Evolutionary conservation across 2,113 vertebrate genomes (phyloP).

Genomic region (Calyptommatus sinebrachiatus): DNA sequence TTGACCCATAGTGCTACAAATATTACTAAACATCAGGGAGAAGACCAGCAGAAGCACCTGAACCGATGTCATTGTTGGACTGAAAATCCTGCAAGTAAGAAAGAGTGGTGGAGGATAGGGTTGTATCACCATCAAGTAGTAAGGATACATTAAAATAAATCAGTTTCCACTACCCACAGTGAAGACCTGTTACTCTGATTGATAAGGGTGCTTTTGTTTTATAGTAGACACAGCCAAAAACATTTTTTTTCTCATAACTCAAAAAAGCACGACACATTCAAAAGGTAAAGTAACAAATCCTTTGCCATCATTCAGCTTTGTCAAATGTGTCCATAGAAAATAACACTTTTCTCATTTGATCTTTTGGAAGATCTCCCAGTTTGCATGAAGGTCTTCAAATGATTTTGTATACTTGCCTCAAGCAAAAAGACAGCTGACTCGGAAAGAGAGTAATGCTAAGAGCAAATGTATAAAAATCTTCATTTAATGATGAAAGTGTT

Average conservation of each 20-base stretch:
- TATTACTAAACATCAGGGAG: slow-evolving; percentile 66
- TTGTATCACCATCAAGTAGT: too few relatives aligned
- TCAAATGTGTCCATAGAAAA: slow-evolving; percentile 6
- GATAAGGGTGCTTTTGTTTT: too few relatives aligned
- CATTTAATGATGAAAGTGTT: not conserved
- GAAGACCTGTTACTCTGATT: too few relatives aligned
- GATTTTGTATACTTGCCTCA: slow-evolving; percentile 27
- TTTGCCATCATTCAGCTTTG: not conserved
- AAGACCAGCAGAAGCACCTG: slow-evolving; percentile 72
- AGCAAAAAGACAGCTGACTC: slow-evolving; percentile 9
- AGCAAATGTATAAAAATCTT: not conserved
- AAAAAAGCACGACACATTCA: not conserved
- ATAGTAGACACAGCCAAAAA: slow-evolving; percentile 1
- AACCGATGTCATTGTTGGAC: slow-evolving; percentile 72
- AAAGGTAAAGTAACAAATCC: not conserved
- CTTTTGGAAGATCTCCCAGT: slow-evolving; percentile 11
- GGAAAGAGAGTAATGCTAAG: slow-evolving; percentile 11
- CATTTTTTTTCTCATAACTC: slow-evolving; percentile 19
- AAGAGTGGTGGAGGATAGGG: not conserved
- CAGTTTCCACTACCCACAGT: too few relatives aligned
- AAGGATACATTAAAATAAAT: too few relatives aligned
- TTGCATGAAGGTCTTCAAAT: slow-evolving; percentile 26
- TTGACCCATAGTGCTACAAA: slow-evolving; percentile 65
- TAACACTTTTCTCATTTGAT: slow-evolving; percentile 17
- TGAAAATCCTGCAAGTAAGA: slow-evolving; percentile 39